A percentile compares a stretch with the other conserved stretches of the same genome.
phyloP scores from a whole-genome alignment of 2,797 vertebrate species.

The Phylloscopus collybita region DNA sequence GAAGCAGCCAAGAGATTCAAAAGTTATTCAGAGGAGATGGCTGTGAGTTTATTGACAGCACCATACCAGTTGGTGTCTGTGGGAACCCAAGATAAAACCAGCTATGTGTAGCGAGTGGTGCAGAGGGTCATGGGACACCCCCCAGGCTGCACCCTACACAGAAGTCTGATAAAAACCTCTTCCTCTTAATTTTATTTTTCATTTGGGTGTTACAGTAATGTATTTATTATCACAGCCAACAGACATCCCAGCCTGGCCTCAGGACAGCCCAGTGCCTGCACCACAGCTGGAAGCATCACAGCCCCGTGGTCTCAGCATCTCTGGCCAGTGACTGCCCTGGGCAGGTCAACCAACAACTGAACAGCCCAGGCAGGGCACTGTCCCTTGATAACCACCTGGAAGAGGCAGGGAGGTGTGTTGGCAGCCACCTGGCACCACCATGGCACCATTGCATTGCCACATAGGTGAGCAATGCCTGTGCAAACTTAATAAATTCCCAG shows the following conservation, averaged over 20 bases:
- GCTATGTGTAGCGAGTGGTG: background rate
- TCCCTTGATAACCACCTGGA: background rate
- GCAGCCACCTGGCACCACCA: background rate
- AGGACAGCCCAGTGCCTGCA: background rate
- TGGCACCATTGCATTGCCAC: background rate
- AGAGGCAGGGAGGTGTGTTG: background rate
- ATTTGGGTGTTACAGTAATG: background rate
- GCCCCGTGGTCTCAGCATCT: background rate
- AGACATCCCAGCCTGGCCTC: background rate
- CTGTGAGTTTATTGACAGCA: background rate
- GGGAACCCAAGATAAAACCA: background rate
- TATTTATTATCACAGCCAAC: background rate
- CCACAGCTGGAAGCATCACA: background rate
- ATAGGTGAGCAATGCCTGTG: background rate
- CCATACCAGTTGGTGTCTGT: fast-evolving
- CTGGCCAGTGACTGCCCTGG: fast-evolving
- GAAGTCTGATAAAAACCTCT: fast-evolving
- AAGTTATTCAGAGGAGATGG: background rate
- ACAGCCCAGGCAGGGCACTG: background rate
- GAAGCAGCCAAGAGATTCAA: background rate
- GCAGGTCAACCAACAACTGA: background rate
- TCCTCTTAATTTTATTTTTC: background rate
- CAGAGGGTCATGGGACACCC: fast-evolving
- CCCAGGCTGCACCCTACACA: background rate
- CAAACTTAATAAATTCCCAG: background rate